Evolutionary conservation across 1,140 invertebrate genomes (phyloP), one percentile per base, ranked within the genome.

Genomic region (Caenorhabditis brenneri): DNA sequence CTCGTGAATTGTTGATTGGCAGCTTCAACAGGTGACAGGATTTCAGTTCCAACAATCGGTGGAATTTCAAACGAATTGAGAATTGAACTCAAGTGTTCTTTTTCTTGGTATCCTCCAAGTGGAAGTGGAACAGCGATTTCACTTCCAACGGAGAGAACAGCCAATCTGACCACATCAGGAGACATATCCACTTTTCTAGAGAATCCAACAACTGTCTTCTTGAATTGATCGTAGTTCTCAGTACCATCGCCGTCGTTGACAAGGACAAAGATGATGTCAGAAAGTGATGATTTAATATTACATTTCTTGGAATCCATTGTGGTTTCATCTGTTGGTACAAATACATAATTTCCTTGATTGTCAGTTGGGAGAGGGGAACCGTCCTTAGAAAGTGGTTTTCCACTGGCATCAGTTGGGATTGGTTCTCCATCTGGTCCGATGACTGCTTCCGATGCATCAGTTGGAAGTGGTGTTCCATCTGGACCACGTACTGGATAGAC

Each of bases 91-190:
- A 88, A 31, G 53, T 87, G 83, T 24, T 74, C 9, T 33, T 85
- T 86, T 36, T 89, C 88, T 46, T 89, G 86, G 79, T 89, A 89
- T 22, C 88, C 87, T 55, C 88, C 88, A 12, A 89, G 83, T 39
- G 83, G 82, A 19, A 88, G 81, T 49, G 88, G 88, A 19, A 89
- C 84, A n/a, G 69, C 69, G 12, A 87, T 86, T 81, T 86, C 86
- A 65, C 81, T 85, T 36, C 87, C 88, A 85, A 83, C 88, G 9
- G 87, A 79, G n/a, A 89, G 74, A 31, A 88, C 39, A 0, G 83
- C 79, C 33, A 89, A 42, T n/a, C 88, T 58, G 1, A 85, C 51
- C 1, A 87, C 83, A 78, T 89, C 88, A 15, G 88, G 87, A 46
- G 87, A 29, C 51, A 87, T 80, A 79, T 88, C 86, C 16, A 87